Evolutionary conservation across 2,113 vertebrate genomes (phyloP).

Genomic region (Apodemus sylvaticus): DNA sequence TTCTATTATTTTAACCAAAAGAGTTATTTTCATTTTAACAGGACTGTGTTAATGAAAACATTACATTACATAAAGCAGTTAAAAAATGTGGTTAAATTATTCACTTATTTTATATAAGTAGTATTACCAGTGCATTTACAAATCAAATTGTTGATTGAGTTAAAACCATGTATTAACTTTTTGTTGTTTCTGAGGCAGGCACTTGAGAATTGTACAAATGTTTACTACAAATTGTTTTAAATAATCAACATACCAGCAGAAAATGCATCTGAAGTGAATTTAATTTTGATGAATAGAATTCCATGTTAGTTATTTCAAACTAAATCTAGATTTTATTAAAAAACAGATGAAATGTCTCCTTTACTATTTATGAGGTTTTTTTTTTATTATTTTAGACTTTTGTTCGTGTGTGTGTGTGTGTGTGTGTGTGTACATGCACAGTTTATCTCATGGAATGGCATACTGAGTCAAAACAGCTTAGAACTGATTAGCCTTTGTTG

Average conservation of each 20-base stretch:
- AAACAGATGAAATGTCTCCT: not conserved
- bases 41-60: not conserved
- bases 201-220: not conserved
- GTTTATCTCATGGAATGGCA: not conserved
- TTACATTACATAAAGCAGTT: not conserved
- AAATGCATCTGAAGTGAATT: not conserved
- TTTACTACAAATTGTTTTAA: not conserved
- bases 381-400: not conserved
- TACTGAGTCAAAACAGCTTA: not conserved
- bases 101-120: not conserved
- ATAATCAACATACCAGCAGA: not conserved
- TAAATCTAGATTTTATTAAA: not conserved
- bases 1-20: not conserved
- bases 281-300: not conserved
- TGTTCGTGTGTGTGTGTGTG: not conserved
- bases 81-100: not conserved
- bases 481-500: not conserved
- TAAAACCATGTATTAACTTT: not conserved
- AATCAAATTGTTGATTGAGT: not conserved
- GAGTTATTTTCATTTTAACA: not conserved
- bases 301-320: slow-evolving; percentile 18
- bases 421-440: not conserved
- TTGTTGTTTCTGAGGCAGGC: not conserved
- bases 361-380: not conserved
- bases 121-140: not conserved